Base-by-base conservation (phyloP, 2,888 invertebrate genomes). In the Autographa gamma region DNA sequence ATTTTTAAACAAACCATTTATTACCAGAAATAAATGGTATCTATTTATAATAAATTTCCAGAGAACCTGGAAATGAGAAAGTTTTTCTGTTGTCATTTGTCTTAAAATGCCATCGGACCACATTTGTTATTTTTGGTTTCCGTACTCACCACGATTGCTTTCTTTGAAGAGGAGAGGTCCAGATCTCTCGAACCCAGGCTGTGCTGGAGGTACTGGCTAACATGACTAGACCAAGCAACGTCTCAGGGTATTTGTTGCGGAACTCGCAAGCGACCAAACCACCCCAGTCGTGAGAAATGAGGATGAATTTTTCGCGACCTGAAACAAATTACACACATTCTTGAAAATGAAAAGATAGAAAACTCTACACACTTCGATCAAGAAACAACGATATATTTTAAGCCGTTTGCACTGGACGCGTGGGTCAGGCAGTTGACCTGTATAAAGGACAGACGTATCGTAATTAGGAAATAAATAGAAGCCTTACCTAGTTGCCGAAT, bases 211-310 rank as follows among this genome's bases (percentile, higher is more conserved):
- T 92, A 68, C 96, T 96, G 74, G 96, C 96, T 77, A 97, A 86
- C 71, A 97, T 85, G 31, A 97, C 90, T 59, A 96, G 90, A 31
- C 96, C 96, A 52, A 81, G 82, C 54, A 97, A 86, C 74, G 96
- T 87, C 2, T 97, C 95, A 0, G 97, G 97, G 83, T 97, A 92
- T 2, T 85, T 79, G 59, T 94, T 91, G 0, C 96, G 95, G 83
- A 97, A 95, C 52, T 86, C 83, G 93, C 96, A 96, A 0, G 96
- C 96, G 2, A 97, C 88, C 13, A 96, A 76, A 63, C 96, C 97
- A 71, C 97, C 97, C 97, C 97, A 97, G 88, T 97, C 97, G 90
- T 97, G 97, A 0, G 96, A 95, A 2, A 97, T 94, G 13, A 97
- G 84, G 60, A 96, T 96, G 79, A 93, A 96, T 80, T 96, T 96